Evolutionary conservation across 2,888 invertebrate genomes (phyloP).

Genomic region (Gastracanthus pulcherrimus): DNA sequence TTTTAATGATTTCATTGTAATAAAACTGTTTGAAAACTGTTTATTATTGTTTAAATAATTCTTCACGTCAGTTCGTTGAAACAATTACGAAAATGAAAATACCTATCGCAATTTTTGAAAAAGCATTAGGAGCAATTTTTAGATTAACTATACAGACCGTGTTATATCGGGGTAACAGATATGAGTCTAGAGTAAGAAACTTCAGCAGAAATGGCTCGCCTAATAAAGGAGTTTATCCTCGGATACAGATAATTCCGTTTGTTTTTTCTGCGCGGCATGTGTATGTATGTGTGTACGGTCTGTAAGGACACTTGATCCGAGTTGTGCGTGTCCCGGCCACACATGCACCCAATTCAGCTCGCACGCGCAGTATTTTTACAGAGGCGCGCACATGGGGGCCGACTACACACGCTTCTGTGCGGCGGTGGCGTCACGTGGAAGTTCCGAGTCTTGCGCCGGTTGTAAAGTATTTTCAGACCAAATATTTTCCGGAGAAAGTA

Average conservation of each 20-base stretch:
- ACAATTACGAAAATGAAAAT: no score
- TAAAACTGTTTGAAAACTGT: no score
- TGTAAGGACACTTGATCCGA: conserved; percentile 44
- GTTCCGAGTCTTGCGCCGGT: background rate
- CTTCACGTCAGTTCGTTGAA: no score
- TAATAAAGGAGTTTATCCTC: conserved; percentile 27
- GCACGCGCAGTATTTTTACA: conserved; percentile 43
- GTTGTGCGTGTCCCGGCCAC: conserved; percentile 13
- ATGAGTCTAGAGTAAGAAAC: background rate
- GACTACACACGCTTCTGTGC: background rate
- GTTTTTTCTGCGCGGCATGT: conserved; percentile 23
- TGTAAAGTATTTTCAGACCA: conserved; percentile 57
- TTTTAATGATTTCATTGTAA: no score
- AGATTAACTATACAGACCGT: background rate
- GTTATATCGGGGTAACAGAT: background rate
- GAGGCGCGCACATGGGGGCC: conserved; percentile 8
- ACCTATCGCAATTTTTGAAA: no score
- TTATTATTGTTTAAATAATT: no score
- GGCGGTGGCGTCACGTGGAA: background rate
- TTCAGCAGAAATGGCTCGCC: background rate
- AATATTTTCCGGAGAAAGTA: conserved; percentile 59
- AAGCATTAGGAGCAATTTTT: no score
- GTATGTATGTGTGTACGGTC: background rate
- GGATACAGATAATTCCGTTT: conserved; percentile 22
- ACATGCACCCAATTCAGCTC: conserved; percentile 26